These are phyloP conservation scores for Xylota sylvarum DNA, from an alignment of 2,888 invertebrate genomes.

Conservation along the genomic window DNA sequence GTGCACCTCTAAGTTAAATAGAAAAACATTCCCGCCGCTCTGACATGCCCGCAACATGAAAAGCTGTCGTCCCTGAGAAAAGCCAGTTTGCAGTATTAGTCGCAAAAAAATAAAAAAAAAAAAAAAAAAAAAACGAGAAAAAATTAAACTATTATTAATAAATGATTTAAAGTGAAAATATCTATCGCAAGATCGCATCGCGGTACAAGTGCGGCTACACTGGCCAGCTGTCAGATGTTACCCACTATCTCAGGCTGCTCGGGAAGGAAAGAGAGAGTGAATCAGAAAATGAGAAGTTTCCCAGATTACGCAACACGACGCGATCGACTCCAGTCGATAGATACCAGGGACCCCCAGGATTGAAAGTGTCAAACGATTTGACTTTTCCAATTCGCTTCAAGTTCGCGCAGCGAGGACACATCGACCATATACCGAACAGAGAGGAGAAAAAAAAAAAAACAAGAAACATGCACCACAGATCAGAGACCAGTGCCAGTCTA, in stretches of 20 bases:
- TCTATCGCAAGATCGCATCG: conserved; percentile 74
- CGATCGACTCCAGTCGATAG: conserved; percentile 25
- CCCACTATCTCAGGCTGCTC: too few relatives aligned
- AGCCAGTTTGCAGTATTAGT: conserved; percentile 73
- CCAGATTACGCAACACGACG: conserved; percentile 50
- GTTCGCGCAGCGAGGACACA: conserved; percentile 67
- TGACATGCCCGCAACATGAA: conserved; percentile 67
- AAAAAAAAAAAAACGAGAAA: conserved; percentile 34
- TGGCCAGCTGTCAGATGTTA: conserved; percentile 53
- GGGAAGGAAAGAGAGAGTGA: conserved; percentile 5
- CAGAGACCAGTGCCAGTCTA: conserved; percentile 1
- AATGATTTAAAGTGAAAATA: conserved; percentile 75
- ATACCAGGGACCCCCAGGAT: conserved; percentile 25
- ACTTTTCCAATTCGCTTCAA: conserved; percentile 71
- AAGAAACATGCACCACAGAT: conserved; percentile 46
- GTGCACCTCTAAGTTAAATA: conserved; percentile 51
- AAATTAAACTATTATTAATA: conserved; percentile 69
- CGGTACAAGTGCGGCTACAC: conserved; percentile 20
- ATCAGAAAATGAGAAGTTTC: conserved; percentile 33
- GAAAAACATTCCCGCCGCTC: conserved; percentile 45
- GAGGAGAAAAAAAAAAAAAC: background rate
- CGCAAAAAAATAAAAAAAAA: conserved; percentile 61
- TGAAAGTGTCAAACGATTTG: conserved; percentile 69
- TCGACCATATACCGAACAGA: background rate
- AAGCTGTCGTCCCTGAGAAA: conserved; percentile 75